Base-by-base conservation (phyloP, 1,140 invertebrate genomes). In the Drosophila parvula region DNA sequence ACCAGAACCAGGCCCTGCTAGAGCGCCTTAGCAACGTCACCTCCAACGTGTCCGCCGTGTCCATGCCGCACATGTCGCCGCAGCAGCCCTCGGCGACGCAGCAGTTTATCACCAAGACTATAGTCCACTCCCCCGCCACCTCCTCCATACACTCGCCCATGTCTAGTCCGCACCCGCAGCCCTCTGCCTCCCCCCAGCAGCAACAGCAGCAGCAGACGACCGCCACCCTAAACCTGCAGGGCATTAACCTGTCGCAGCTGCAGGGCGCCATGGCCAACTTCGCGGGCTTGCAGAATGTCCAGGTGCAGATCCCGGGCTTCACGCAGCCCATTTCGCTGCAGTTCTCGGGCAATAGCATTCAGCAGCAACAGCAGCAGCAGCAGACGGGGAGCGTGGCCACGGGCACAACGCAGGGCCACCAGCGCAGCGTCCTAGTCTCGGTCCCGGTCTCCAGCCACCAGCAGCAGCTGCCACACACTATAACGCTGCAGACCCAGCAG, bases 281-380 rank as follows among this genome's bases (percentile, higher is more conserved):
- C 56, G 94, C 96, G 53, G 95, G 95, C 50, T 92, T 97, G 18
- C 96, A 97, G 92, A 96, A 96, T 92, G 95, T 97, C 53, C 95
- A 95, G 92, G 95, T 95, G 38, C 96, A 96, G 84, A 95, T 97
- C 79, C 95, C 95, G 16, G 96, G 96, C 43, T 94, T 96, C 43
- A 94, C 95, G 12, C 95, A 96, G 76, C 96, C 96, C 11, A 96
- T 97, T 80, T 96, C 96, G 34, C 93, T 96, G 79, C 96, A 96
- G 30, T 91, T 97, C 53, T 90, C 90, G 14, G 95, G 81, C 6
- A 95, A 88, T 28, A 79, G 63, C 40, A 85, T 58, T 3, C 51
- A 53, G 34, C 48, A 50, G n/a, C 48, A 51, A 7, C 51, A 18
- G 88, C 93, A 63, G 40, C 93, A 93, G 6, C 85, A 93, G 34